Base-by-base conservation (phyloP, 2,888 invertebrate species). In the Caenorhabditis sp. region DNA sequence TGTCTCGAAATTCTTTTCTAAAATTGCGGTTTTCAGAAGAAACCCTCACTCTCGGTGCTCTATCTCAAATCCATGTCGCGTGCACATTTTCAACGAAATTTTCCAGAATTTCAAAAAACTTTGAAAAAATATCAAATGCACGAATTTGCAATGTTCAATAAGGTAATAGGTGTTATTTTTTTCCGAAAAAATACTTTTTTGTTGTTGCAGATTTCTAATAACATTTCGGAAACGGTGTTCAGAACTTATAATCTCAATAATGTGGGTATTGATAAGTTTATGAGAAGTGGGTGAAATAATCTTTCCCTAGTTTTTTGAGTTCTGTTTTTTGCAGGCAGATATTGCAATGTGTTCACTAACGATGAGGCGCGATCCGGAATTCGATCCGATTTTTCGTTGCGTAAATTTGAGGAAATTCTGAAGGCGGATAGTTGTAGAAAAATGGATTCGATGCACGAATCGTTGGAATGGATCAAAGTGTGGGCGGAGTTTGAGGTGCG, bases 21-120 rank as follows among this genome's bases (percentile, higher is more conserved):
- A n/a, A 50, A 31, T 31, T 31, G 10, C 31, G 5, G 31, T 5
- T 66, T 62, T 62, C 61, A 71, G 71, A 72, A 60, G 19, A 61
- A 49, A 24, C 72, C 72, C 50, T 68, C 72, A 26, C 58, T 73
- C 23, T 64, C 72, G 5, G 65, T 73, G 0, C 57, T 73, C 17
- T 68, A 65, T 36, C 65, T 73, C 58, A 66, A 68, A 59, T 68
- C 72, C 0, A 68, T 73, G 49, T 73, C 73, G n/a, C 51, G 55
- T n/a, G 36, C 65, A 8, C 68, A 68, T 36, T 62, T 69, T 14
- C 59, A 51, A 27, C 24, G 73, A 55, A 68, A 73, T 10, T 63
- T 73, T 31, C 68, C 67, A 43, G 64, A 72, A 26, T 60, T 60
- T 24, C 27, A 64, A 10, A 58, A 61, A 23, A 43, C 55, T 10